Base-by-base conservation (phyloP, 2,113 vertebrate species). In the Phocoena sinus region DNA sequence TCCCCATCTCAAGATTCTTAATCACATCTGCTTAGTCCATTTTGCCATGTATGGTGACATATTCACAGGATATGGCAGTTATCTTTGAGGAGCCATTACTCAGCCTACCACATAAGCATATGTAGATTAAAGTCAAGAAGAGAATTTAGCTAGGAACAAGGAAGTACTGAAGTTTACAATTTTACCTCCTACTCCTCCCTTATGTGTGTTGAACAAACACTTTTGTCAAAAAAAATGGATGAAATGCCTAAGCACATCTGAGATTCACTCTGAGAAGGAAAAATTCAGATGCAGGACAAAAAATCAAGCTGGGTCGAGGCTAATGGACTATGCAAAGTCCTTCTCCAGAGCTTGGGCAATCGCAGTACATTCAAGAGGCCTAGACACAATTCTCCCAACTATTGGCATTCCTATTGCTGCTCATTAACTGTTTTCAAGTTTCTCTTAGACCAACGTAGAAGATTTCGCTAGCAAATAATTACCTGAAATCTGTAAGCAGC, bases 401-500 rank as follows among this genome's bases (percentile, higher is more conserved):
- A 84, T 0, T 95, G 86, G 56, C 38, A 90, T 91, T 94, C 4
- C 18, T 84, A 63, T n/a, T 36, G 1, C 33, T 73, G 20, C 9
- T 95, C 47, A 79, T 67, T 87, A 63, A 50, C 33, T 94, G n/a
- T 13, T 77, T 93, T 86, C 53, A 90, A 56, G 50, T 86, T 80
- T 86, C 31, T 89, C 20, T 38, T 36, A 73, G 53, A 14, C 60
- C 56, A 82, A 5, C 56, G 20, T 92, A 56, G 41, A 86, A 82
- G 58, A 89, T 83, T 83, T 92, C 87, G 38, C 50, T 90, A 26
- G 65, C 41, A 92, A 96, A 94, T 91, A 91, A 86, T 92, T 86
- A 84, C 21, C 44, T 92, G 60, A 95, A 95, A 89, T 41, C 28
- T 96, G 38, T 89, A 92, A 95, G 74, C 26, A 80, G 63, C 26